phyloP scores from a whole-genome alignment of 2,797 vertebrate species.

The Peromyscus aztecus region DNA sequence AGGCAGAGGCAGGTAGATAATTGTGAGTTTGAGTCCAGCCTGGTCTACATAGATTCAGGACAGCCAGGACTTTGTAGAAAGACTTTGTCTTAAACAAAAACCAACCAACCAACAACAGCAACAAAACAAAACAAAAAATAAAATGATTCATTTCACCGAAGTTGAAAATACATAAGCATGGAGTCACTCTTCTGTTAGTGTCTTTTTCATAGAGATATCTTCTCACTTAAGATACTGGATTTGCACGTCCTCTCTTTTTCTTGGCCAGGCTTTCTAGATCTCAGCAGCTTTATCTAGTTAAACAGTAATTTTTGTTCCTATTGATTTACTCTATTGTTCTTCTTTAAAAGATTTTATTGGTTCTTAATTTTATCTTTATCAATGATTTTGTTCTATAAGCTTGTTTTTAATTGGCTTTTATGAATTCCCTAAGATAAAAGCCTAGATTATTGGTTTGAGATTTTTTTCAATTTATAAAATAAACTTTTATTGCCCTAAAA shows the following conservation, averaged over 20 bases:
- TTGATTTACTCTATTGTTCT: not conserved
- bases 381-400: not conserved
- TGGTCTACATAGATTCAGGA: not conserved
- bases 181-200: not conserved
- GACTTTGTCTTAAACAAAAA: not conserved
- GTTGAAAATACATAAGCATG: not conserved
- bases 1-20: not conserved
- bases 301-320: not conserved
- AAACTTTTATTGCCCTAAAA: not conserved
- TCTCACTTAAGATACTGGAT: not conserved
- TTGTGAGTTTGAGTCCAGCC: not conserved
- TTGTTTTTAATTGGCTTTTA: not conserved
- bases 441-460: not conserved
- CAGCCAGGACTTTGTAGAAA: not conserved
- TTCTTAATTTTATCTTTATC: slow-evolving; percentile 6
- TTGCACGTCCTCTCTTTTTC: not conserved
- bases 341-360: not conserved
- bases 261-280: not conserved
- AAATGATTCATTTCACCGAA: not conserved
- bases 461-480: not conserved
- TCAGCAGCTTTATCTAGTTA: not conserved
- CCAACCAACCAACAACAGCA: not conserved
- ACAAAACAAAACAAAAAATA: not conserved
- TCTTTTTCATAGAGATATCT: not conserved
- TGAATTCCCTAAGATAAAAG: not conserved